These are phyloP conservation scores for Mesochorus sp. DNA, from an alignment of 2,888 invertebrate genomes.

Conservation along the genomic window DNA sequence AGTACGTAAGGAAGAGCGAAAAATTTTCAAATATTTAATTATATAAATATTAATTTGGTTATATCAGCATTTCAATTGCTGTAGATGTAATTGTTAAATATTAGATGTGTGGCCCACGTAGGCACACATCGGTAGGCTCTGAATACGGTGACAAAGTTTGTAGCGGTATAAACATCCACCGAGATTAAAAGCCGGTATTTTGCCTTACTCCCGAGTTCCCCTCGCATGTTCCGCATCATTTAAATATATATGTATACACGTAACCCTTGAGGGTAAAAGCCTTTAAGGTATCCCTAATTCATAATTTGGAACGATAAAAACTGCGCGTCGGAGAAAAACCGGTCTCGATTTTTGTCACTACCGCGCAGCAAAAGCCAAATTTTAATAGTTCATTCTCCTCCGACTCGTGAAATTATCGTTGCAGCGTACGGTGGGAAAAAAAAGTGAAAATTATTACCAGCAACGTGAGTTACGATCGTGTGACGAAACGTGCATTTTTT, in stretches of 20 bases:
- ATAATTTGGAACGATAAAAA: slow-evolving; percentile 35
- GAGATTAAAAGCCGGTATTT: slow-evolving; percentile 25
- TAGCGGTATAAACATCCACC: slow-evolving; percentile 17
- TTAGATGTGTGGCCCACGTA: slow-evolving; percentile 41
- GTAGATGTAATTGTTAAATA: too few relatives aligned
- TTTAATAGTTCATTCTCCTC: slow-evolving; percentile 26
- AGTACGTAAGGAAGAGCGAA: too few relatives aligned
- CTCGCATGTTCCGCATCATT: background rate
- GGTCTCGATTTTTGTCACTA: slow-evolving; percentile 27
- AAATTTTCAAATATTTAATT: too few relatives aligned
- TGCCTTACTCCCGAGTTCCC: background rate
- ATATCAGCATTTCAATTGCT: too few relatives aligned
- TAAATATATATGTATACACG: background rate
- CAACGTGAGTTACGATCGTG: slow-evolving; percentile 46
- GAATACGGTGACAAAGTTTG: slow-evolving; percentile 38
- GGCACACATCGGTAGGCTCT: slow-evolving; percentile 11
- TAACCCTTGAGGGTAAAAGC: background rate
- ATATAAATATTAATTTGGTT: too few relatives aligned
- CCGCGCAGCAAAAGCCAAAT: slow-evolving; percentile 5
- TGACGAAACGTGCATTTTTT: background rate
- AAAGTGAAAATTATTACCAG: slow-evolving; percentile 40
- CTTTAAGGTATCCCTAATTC: slow-evolving; percentile 34
- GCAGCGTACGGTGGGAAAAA: slow-evolving; percentile 8
- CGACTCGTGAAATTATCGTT: slow-evolving; percentile 11
- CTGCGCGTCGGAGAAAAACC: slow-evolving; percentile 13